Evolutionary conservation across 2,888 invertebrate species (phyloP), one percentile per base, ranked within the genome.

Genomic region (Timandra comae): DNA sequence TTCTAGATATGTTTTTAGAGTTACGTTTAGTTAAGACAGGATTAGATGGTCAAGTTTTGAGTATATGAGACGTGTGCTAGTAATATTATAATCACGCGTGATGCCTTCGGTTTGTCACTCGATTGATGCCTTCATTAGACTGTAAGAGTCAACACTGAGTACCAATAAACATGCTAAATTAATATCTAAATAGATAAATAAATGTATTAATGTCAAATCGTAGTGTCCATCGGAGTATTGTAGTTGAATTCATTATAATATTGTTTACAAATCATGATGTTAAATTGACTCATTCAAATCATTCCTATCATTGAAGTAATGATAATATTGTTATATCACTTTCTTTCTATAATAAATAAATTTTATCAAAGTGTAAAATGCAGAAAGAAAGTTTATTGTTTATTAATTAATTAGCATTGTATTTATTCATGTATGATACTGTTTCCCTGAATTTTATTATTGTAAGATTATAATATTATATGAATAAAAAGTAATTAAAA

Each of bases 371-470:
- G 67, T 57, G 58, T 66, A 68, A 68, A 67, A 65, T 66, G 49
- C 58, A 50, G 61, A 69, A 65, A 64, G 63, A 57, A 61, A 65
- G 68, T 71, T 74, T 56, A 72, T 74, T 73, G 73, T 77, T 77
- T 76, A 75, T 70, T 72, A 38, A 75, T 70, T 72, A 38, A 74
- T 68, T 81, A 79, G 76, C 75, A 80, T 76, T 81, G 84, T 84
- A 82, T 85, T 85, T 85, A 85, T 82, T 82, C 77, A 67, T 85
- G 84, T 85, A 85, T 82, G 67, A 84, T 82, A 84, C 75, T 75
- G 80, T 84, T 85, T 81, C 75, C 73, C 78, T 80, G 76, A 84
- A 82, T 73, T 82, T 75, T 80, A 82, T 79, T 75, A 77, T 77
- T 74, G 69, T 85, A 82, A 82, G 82, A 82, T 76, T 78, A 82